Evolutionary conservation across 2,113 vertebrate species (phyloP).

Genomic region (Ptilorrhoa leucosticta): DNA sequence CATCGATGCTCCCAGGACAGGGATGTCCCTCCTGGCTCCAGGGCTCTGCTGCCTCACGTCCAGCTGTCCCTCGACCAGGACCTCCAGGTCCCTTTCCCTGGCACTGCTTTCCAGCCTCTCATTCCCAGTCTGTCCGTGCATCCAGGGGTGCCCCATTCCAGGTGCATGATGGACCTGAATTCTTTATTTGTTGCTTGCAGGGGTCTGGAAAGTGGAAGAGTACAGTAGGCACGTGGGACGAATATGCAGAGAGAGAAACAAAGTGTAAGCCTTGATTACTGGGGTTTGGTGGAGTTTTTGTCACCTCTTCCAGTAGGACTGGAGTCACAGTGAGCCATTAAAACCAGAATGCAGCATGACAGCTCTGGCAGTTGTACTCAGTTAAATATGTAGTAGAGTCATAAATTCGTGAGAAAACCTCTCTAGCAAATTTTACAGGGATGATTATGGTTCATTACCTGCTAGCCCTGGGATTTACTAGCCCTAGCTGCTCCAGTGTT

Average conservation of each 20-base stretch:
- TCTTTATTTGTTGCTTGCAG: neutral
- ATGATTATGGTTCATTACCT: neutral
- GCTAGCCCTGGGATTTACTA: neutral
- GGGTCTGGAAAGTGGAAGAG: neutral
- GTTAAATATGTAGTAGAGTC: neutral
- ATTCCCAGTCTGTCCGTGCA: neutral
- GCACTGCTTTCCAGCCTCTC: neutral
- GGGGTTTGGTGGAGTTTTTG: neutral
- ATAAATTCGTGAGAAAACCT: neutral
- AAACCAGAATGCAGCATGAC: neutral
- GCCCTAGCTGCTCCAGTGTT: neutral
- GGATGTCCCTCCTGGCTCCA: neutral
- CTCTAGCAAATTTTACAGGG: neutral
- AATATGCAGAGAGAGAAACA: neutral
- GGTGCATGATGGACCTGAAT: fast-evolving
- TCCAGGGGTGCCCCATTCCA: neutral
- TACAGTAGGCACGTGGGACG: neutral
- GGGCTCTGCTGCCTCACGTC: neutral
- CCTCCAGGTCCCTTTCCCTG: neutral
- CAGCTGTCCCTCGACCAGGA: neutral
- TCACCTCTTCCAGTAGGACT: neutral
- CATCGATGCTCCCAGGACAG: neutral
- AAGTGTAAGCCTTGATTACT: neutral
- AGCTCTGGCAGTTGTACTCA: neutral
- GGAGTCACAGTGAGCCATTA: neutral